Base-by-base conservation (phyloP, 2,797 vertebrate species). In the Sebastes taczanowskii region DNA sequence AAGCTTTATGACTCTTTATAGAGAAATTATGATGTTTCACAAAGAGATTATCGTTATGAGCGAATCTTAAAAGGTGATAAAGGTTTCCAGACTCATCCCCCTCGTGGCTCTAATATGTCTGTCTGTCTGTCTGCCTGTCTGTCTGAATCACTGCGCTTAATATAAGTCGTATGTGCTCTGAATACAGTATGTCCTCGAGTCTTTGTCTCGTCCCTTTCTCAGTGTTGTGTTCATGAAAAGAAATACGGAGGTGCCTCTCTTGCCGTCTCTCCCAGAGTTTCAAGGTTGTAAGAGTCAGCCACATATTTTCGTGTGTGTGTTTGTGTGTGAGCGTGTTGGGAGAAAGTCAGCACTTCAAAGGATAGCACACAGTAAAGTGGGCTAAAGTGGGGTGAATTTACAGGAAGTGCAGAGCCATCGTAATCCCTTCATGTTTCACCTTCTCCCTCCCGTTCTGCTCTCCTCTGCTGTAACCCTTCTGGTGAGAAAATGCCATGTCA, bases 401-500 rank as follows among this genome's bases (percentile, higher is more conserved):
- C 68, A 52, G 71, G 61, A 77, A 78, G 71, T 71, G 46, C 59
- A 38, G 56, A 46, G 59, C 69, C 56, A 35, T 52, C 14, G n/a
- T n/a, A n/a, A n/a, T 83, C 63, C 72, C 59, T 86, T 85, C 53
- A 67, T 72, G 69, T 84, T 88, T 88, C 86, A 80, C 86, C 83
- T 79, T 71, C 67, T 67, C 65, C 52, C 30, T 72, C 34, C 46
- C 22, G 61, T 59, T 55, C 58, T 5, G 78, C 32, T 78, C 38
- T 80, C 71, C 76, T 85, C 62, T 69, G 63, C 81, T 60, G 23
- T 86, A 89, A 91, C 88, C 91, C 93, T 83, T 74, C 74, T 83
- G 71, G 67, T 72, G 83, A 86, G 88, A 89, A 94, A 93, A 92
- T 90, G 88, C 73, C 91, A 89, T 83, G 86, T 93, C 93, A 92